phyloP scores from a whole-genome alignment of 2,888 invertebrate species.

The Lypha dubia region DNA sequence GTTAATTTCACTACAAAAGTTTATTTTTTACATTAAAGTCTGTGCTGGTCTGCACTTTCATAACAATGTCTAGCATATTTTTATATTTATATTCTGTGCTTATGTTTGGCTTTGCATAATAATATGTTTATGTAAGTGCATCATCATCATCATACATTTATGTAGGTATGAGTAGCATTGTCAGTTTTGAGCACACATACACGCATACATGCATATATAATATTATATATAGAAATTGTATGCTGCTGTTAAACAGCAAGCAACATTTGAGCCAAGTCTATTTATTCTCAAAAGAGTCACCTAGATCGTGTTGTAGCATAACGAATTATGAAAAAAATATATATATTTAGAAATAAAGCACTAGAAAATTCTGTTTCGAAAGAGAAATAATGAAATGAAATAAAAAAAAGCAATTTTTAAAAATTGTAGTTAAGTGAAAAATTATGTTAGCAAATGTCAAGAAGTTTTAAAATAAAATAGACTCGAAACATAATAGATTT shows the following conservation, averaged over 20 bases:
- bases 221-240: neutral
- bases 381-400: slow-evolving; percentile 17
- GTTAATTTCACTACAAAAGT: neutral
- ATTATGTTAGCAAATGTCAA: neutral
- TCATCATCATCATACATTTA: no score
- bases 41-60: neutral
- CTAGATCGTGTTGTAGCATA: slow-evolving; percentile 66
- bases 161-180: neutral
- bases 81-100: neutral
- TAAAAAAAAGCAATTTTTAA: neutral
- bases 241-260: neutral
- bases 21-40: neutral
- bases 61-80: neutral
- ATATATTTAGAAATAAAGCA: neutral
- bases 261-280: neutral
- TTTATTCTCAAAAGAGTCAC: slow-evolving; percentile 19
- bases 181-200: no score
- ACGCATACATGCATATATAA: no score
- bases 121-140: neutral
- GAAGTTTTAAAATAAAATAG: neutral
- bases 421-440: slow-evolving; percentile 22
- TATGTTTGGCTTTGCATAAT: neutral
- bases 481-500: neutral
- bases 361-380: slow-evolving; percentile 13
- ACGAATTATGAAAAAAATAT: slow-evolving; percentile 25